Conservation (phyloP, 2,797 vertebrate genomes). For the Spheniscus humboldti region DNA sequence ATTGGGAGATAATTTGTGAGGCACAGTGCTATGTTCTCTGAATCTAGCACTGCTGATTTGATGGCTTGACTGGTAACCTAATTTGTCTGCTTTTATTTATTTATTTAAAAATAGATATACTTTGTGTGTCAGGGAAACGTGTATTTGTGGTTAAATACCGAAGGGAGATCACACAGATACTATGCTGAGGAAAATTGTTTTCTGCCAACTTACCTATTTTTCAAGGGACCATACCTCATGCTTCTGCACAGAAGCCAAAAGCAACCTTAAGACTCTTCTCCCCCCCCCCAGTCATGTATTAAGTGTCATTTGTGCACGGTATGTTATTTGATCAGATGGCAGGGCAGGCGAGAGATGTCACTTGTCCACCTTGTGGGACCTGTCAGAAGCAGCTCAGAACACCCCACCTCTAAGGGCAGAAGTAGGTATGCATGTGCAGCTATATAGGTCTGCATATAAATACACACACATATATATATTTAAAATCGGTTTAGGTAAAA, state of each 20-base stretch:
- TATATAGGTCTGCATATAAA: not conserved
- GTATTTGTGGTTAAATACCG: not conserved
- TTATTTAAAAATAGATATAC: not conserved
- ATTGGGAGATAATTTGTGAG: constrained; percentile 35
- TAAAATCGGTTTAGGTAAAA: not conserved
- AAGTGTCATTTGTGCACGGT: not conserved
- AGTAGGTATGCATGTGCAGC: accelerated
- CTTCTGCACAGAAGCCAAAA: not conserved
- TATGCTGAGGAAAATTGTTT: not conserved
- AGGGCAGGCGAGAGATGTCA: not conserved
- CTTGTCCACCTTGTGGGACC: not conserved
- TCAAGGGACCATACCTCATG: not conserved
- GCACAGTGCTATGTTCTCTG: not conserved
- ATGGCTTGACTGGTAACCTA: not conserved
- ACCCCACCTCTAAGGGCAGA: not conserved
- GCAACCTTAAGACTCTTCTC: not conserved
- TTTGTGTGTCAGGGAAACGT: not conserved
- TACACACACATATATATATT: not conserved
- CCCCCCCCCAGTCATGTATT: accelerated
- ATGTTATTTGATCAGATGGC: not conserved
- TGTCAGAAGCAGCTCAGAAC: not conserved
- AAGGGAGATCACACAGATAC: not conserved
- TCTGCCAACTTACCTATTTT: not conserved
- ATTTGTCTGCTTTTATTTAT: constrained; percentile 17
- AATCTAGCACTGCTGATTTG: not conserved